Percentiles rank a stretch among this genome's conserved stretches.
Evolutionary conservation across 2,888 invertebrate species (phyloP).

Genomic region (Anodontia alba): DNA sequence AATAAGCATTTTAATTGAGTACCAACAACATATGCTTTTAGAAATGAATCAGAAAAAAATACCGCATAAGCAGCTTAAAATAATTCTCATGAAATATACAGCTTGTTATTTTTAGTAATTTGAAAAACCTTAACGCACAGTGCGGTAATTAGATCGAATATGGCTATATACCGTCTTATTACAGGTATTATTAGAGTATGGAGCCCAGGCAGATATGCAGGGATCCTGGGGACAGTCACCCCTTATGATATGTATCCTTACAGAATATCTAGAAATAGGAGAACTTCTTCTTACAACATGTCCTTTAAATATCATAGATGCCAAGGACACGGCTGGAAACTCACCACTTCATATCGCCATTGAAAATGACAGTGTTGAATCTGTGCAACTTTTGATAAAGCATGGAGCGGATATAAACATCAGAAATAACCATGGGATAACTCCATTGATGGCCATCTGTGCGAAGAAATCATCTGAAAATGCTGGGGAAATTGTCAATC

Average conservation of each 20-base stretch:
- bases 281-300: slow-evolving; percentile 62
- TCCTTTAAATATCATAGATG: slow-evolving; percentile 51
- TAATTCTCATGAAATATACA: no score
- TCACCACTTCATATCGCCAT: slow-evolving; percentile 75
- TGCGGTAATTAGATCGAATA: no score
- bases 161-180: no score
- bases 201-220: slow-evolving; percentile 69
- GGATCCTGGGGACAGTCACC: slow-evolving; percentile 82
- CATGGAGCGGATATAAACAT: slow-evolving; percentile 71
- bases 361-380: slow-evolving; percentile 67
- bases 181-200: slow-evolving; percentile 68
- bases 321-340: slow-evolving; percentile 72
- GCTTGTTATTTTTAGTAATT: no score
- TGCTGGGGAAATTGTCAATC: slow-evolving; percentile 49
- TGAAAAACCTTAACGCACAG: no score
- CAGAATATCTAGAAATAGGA: slow-evolving; percentile 71
- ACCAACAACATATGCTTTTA: no score
- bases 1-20: no score
- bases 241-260: slow-evolving; percentile 73
- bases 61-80: no score
- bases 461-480: slow-evolving; percentile 48
- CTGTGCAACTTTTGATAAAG: slow-evolving; percentile 65
- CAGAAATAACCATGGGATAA: slow-evolving; percentile 69
- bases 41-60: no score
- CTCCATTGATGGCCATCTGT: slow-evolving; percentile 74